phyloP scores from a whole-genome alignment of 2,888 invertebrate genomes.

The Hemistola chrysoprasaria region DNA sequence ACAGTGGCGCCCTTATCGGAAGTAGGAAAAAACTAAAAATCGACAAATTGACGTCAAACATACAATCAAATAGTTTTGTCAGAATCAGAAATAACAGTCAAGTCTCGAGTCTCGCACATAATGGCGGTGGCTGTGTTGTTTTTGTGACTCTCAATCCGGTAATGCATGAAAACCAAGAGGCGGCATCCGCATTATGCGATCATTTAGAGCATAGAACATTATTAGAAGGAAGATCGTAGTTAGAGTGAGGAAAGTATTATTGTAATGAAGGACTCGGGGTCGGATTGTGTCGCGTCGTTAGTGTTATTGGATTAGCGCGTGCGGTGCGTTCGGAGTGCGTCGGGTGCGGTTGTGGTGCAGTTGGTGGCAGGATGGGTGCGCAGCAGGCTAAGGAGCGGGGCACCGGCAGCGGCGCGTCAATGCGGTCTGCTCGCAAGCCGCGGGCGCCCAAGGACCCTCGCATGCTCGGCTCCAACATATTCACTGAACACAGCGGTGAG shows the following conservation, averaged over 20 bases:
- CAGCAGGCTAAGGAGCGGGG: conserved; percentile 96
- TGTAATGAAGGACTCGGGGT: conserved; percentile 48
- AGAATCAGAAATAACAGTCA: conserved; percentile 3
- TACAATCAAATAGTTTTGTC: conserved; percentile 36
- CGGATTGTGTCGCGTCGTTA: conserved; percentile 42
- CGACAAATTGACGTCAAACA: conserved; percentile 63
- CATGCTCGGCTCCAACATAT: conserved; percentile 94
- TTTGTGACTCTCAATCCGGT: conserved; percentile 48
- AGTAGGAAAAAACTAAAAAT: conserved; percentile 44
- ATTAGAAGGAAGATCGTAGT: conserved; percentile 4
- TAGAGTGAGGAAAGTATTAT: conserved; percentile 16
- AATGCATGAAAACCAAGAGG: conserved; percentile 42
- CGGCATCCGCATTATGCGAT: conserved; percentile 31
- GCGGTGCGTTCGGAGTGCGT: conserved; percentile 35
- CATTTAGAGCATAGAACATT: conserved; percentile 19
- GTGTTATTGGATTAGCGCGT: conserved; percentile 61
- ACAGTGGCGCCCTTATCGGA: conserved; percentile 42
- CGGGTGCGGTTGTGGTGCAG: conserved; percentile 87
- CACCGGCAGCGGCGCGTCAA: conserved; percentile 87
- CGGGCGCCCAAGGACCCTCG: conserved; percentile 91
- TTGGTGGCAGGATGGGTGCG: conserved; percentile 88
- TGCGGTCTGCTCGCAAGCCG: conserved; percentile 89
- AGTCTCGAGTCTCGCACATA: conserved; percentile 48
- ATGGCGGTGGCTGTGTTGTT: conserved; percentile 74
- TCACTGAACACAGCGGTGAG: conserved; percentile 97